Evolutionary conservation across 2,888 invertebrate genomes (phyloP).

Genomic region (Amiota mariae): DNA sequence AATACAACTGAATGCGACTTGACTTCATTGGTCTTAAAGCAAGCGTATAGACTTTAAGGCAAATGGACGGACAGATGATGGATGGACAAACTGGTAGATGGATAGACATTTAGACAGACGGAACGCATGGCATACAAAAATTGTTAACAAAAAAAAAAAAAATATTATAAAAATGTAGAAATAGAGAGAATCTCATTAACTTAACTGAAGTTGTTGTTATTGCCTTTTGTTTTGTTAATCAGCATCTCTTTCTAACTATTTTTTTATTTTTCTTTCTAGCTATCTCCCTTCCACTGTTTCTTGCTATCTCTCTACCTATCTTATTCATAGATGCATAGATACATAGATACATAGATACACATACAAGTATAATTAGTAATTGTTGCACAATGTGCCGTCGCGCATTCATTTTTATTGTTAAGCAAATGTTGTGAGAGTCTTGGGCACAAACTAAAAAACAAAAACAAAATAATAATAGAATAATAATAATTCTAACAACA

Average conservation of each 20-base stretch:
- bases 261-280: no score
- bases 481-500: slow-evolving; percentile 46
- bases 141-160: neutral
- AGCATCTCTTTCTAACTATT: neutral
- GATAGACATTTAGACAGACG: slow-evolving; percentile 43
- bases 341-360: slow-evolving; percentile 33
- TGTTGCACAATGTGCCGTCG: slow-evolving; percentile 63
- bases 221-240: neutral
- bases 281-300: no score
- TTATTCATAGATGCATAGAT: neutral
- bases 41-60: slow-evolving; percentile 25
- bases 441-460: neutral
- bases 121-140: neutral
- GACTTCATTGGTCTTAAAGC: no score
- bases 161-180: neutral
- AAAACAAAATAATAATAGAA: neutral
- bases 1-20: no score
- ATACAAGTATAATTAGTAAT: slow-evolving; percentile 66
- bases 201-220: neutral
- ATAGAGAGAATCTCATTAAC: slow-evolving; percentile 59
- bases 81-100: slow-evolving; percentile 36
- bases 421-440: slow-evolving; percentile 40
- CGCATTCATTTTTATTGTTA: slow-evolving; percentile 36
- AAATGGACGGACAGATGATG: slow-evolving; percentile 7
- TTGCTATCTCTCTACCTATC: neutral